Base-by-base conservation (phyloP, 1,140 invertebrate species). In the Hyphantria cunea region DNA sequence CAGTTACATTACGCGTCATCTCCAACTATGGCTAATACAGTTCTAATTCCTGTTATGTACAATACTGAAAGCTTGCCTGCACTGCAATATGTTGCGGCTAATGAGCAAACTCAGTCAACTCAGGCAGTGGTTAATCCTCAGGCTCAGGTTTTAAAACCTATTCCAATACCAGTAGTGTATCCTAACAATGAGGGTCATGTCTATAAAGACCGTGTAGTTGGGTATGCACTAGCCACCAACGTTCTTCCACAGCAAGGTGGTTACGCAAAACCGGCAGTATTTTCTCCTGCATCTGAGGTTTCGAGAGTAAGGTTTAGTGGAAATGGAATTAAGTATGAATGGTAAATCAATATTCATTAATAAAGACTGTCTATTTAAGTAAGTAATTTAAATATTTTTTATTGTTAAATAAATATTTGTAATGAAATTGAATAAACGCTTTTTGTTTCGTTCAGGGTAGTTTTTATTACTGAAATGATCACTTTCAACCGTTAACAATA, bases 261-360 rank as follows among this genome's bases (percentile, higher is more conserved):
- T 15, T 58, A 58, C 48, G 12, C 33, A 11, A 58, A 25, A 49
- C 32, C 45, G n/a, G 33, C 48, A 8, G 13, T 31, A 6, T 58
- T 14, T 11, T 58, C 55, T 39, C 55, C 55, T 14, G 55, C 55
- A 11, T 49, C 55, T 5, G 32, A 34, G 15, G 55, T 58, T 13
- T 58, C 55, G 11, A 12, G 45, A 9, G 55, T 58, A 6, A 34
- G 13, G 3, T 58, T 58, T 15, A 48, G 37, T 31, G 55, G 55
- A 10, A 48, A 48, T 32, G 55, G 55, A n/a, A 45, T 49, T 32
- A 25, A 13, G 13, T 58, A 58, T 6, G 55, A 45, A 13, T 58
- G 55, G 55, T 58, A 33, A 48, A 47, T 11, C 8, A n/a, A n/a
- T n/a, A n/a, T n/a, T n/a, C n/a, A n/a, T n/a, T n/a, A n/a, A n/a